These are phyloP conservation scores for Chrysocyon brachyurus DNA, from an alignment of 2,797 vertebrate species.

Conservation along the genomic window DNA sequence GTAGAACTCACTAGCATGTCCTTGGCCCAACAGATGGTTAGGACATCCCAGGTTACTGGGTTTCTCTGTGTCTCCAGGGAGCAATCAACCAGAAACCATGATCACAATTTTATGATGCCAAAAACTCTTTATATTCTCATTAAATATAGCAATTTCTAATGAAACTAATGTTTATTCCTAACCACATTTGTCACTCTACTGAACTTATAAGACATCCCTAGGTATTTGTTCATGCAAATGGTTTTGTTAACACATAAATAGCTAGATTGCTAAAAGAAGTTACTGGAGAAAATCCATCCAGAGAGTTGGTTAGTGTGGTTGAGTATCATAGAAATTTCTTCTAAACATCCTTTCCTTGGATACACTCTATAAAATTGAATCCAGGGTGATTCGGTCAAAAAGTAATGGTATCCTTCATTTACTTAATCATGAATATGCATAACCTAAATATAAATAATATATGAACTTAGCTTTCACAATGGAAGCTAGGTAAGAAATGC, in stretches of 20 bases:
- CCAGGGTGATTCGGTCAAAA: neutral
- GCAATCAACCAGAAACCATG: constrained; percentile 2
- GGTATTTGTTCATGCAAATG: constrained; percentile 5
- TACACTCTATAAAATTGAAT: constrained; percentile 39
- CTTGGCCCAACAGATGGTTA: neutral
- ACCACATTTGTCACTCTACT: neutral
- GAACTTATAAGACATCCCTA: constrained; percentile 14
- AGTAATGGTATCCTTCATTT: neutral
- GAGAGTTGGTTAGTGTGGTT: neutral
- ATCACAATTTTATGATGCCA: constrained; percentile 14
- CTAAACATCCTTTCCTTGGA: constrained; percentile 27
- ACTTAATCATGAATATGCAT: constrained; percentile 41
- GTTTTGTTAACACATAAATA: constrained; percentile 36
- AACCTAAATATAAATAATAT: constrained; percentile 15
- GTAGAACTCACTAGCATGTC: neutral
- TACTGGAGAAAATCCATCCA: neutral
- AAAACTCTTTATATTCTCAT: neutral
- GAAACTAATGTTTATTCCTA: constrained; percentile 31
- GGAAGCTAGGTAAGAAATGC: constrained; percentile 28
- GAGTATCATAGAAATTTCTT: neutral
- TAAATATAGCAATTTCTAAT: constrained; percentile 40
- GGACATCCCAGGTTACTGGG: neutral
- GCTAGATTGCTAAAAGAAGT: neutral
- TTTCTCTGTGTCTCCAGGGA: neutral
- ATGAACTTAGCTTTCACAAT: neutral